phyloP scores from a whole-genome alignment of 2,797 vertebrate genomes.

The Hypotaenidia okinawae region DNA sequence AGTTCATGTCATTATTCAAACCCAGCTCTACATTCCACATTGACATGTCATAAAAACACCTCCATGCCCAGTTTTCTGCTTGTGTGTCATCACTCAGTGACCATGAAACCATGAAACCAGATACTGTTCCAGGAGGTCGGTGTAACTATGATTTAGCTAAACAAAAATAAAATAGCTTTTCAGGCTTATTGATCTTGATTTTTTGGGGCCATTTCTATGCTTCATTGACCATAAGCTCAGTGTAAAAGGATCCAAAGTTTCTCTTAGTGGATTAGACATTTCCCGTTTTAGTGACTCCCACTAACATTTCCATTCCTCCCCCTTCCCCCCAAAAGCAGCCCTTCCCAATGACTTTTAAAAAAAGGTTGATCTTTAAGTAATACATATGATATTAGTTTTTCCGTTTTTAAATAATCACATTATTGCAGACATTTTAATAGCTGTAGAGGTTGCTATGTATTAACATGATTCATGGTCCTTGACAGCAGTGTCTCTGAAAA shows the following conservation, averaged over 20 bases:
- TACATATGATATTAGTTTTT: conserved; percentile 83
- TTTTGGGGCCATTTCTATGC: conserved; percentile 55
- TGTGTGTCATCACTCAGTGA: conserved; percentile 59
- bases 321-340: conserved; percentile 44
- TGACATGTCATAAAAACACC: conserved; percentile 34
- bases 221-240: conserved; percentile 55
- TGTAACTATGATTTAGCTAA: conserved; percentile 60
- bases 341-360: conserved; percentile 62
- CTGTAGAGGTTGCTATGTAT: conserved; percentile 86
- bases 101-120: conserved; percentile 59
- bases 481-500: conserved; percentile 85
- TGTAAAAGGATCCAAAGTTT: conserved; percentile 69
- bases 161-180: conserved; percentile 73
- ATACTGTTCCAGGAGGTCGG: conserved; percentile 38
- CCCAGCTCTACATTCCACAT: background rate
- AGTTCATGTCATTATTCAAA: background rate
- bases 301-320: conserved; percentile 53
- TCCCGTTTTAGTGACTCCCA: conserved; percentile 65
- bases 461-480: conserved; percentile 87
- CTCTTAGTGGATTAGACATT: conserved; percentile 62
- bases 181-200: conserved; percentile 71
- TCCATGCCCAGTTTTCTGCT: conserved; percentile 47
- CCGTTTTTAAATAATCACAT: conserved; percentile 86
- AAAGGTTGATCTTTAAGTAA: conserved; percentile 82
- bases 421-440: conserved; percentile 88